Base-by-base conservation (phyloP, 37 sponge, comb jelly and placozoan genomes). In the Chondrosia reniformis region DNA sequence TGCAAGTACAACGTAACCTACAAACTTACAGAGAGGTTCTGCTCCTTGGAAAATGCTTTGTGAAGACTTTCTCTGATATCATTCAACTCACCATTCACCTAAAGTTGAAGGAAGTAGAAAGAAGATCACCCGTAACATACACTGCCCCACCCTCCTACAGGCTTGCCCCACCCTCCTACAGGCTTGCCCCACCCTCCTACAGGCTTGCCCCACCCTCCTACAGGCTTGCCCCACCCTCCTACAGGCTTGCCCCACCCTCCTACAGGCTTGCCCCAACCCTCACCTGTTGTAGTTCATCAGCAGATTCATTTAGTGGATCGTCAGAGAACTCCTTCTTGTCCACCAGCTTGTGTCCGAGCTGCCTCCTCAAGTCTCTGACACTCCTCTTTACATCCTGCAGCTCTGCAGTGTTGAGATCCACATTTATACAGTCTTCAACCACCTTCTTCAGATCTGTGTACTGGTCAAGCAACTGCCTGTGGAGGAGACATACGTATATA, bases 31-130 rank as follows among this genome's bases (percentile, higher is more conserved):
- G 72, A 69, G 8, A 43, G 72, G n/a, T 34, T 34, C 24, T 69
- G 72, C 43, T 69, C 72, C 36, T 69, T 44, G 17, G 72, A 41
- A 69, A 69, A 69, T 1, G 72, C 72, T 69, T 69, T 38, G 42
- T 69, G 72, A 37, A 69, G 43, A 40, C 25, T 12, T 17, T 15
- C 37, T 40, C 72, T 69, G 41, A 69, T 7, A 69, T 69, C 44
- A 19, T 34, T 40, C n/a, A 69, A 34, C 6, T 69, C 43, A 40
- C 44, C 72, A 40, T 69, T 44, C 2, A 69, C 72, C 72, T 69
- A 66, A 34, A 5, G 17, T 12, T 3, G 7, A 66, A 66, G 67
- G 37, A 31, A 34, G 22, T 40, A 66, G 13, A 66, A 8, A 61
- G 15, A 19, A 49, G 10, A 49, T 15, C 15, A 19, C 52, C 52